phyloP scores from a whole-genome alignment of 2,113 vertebrate genomes.

The Burhinus bistriatus region DNA sequence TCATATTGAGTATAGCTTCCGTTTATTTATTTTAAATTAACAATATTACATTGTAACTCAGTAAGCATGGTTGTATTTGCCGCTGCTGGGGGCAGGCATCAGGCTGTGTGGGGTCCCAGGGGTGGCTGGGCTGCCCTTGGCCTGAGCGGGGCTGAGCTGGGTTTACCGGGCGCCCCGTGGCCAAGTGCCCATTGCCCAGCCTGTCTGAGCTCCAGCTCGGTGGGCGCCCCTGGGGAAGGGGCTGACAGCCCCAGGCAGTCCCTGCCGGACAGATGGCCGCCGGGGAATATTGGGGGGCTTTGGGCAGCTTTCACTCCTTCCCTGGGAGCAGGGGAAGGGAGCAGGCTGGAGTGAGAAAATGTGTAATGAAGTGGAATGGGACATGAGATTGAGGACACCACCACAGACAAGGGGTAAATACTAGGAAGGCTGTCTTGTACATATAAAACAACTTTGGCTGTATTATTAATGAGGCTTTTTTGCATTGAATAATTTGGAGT shows the following conservation, averaged over 20 bases:
- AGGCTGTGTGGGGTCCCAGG: rapidly evolving
- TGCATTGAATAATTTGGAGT: not conserved
- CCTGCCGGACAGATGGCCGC: rapidly evolving
- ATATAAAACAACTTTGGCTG: not conserved
- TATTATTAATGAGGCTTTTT: not conserved
- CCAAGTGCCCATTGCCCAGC: not conserved
- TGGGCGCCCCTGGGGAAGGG: rapidly evolving
- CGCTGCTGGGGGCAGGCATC: not conserved
- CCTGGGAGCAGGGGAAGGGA: not conserved
- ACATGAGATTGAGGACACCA: rapidly evolving
- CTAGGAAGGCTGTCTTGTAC: not conserved
- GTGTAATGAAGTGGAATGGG: not conserved
- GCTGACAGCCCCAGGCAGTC: not conserved
- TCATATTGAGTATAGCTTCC: not conserved
- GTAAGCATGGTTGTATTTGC: not conserved
- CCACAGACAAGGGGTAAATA: not conserved
- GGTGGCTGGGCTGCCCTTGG: not conserved
- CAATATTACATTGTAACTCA: not conserved
- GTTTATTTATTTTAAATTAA: not conserved
- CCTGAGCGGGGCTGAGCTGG: not conserved
- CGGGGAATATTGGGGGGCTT: rapidly evolving
- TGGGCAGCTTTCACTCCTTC: not conserved
- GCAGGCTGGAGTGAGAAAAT: not conserved
- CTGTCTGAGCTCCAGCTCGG: not conserved
- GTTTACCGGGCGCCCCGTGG: rapidly evolving